Evolutionary conservation across 1,140 invertebrate genomes (phyloP), one percentile per base, ranked within the genome.

Genomic region (Octopus bimaculoides): DNA sequence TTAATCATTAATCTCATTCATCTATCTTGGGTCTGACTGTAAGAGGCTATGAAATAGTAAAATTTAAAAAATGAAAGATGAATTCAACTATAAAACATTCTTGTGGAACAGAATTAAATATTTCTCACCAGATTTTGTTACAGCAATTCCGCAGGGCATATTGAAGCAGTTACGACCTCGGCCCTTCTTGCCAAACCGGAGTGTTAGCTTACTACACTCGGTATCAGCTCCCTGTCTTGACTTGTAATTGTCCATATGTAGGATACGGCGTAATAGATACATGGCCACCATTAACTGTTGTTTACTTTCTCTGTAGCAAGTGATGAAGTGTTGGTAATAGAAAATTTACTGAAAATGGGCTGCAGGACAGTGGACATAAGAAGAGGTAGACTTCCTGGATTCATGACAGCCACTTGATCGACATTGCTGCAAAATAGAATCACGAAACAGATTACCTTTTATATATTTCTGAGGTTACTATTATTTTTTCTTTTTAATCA

Each of bases 71-170:
- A 14, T 73, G 2, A 76, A 54, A 61, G 20, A 66, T 53, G 7
- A 41, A 20, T 9, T 66, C 77, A 14, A 14, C 17, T 9, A 14
- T 61, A 10, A 17, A 9, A 26, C 7, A 17, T 12, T 12, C 8
- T 61, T 7, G 17, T 41, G 26, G 54, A 78, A 56, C 54, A 66
- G 41, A 61, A 20, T 9, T 17, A 20, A 5, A 77, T 14, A 61
- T 26, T 8, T 41, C 73, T 80, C 83, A 88, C 88, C 88, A 83
- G 87, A 80, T 77, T 86, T 86, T 12, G 88, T 86, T 0, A 87
- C 82, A 6, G 86, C 83, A 52, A 89, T 81, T 9, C 88, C 88
- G 77, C 85, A 86, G 4, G 87, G 86, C 83, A 85, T 87, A 26
- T 86, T 85, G 77, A 89, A 88, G 52, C 86, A 83, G 0, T 84